Percentiles rank a stretch among this genome's conserved stretches.
Evolutionary conservation across 2,888 invertebrate species (phyloP).

Genomic region (Aphodius sticticus): DNA sequence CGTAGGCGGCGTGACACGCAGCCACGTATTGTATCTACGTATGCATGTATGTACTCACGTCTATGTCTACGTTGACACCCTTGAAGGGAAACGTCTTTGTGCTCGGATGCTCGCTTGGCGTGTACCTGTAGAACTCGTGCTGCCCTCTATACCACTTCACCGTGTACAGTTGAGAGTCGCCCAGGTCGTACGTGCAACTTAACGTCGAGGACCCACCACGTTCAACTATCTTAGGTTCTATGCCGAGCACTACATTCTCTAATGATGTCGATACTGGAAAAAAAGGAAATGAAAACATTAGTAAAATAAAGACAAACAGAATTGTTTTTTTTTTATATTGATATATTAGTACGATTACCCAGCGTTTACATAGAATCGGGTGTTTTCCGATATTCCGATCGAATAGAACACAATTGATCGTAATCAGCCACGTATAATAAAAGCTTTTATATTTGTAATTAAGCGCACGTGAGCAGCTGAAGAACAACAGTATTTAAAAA

Average conservation of each 20-base stretch:
- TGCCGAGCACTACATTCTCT: constrained; percentile 74
- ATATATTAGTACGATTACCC: no score
- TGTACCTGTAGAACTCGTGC: constrained; percentile 84
- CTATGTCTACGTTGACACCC: constrained; percentile 56
- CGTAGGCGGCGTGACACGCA: not conserved
- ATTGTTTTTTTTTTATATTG: no score
- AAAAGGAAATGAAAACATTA: constrained; percentile 31
- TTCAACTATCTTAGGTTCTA: constrained; percentile 75
- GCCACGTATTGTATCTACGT: constrained; percentile 6
- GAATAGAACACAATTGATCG: no score
- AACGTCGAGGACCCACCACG: constrained; percentile 75
- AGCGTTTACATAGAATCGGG: no score
- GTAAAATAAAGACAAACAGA: not conserved
- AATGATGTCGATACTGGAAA: constrained; percentile 70
- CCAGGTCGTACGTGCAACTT: constrained; percentile 78
- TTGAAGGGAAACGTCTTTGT: constrained; percentile 77
- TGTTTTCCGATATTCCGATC: no score
- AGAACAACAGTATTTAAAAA: no score
- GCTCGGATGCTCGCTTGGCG: constrained; percentile 76
- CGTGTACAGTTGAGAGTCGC: constrained; percentile 79
- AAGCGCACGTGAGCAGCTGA: no score
- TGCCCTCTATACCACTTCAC: constrained; percentile 88
- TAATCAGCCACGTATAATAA: no score
- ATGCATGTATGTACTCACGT: constrained; percentile 18
- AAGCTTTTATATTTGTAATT: no score